These are phyloP conservation scores for Drosophila kohkoa DNA, from an alignment of 1,140 invertebrate species.

Conservation along the genomic window DNA sequence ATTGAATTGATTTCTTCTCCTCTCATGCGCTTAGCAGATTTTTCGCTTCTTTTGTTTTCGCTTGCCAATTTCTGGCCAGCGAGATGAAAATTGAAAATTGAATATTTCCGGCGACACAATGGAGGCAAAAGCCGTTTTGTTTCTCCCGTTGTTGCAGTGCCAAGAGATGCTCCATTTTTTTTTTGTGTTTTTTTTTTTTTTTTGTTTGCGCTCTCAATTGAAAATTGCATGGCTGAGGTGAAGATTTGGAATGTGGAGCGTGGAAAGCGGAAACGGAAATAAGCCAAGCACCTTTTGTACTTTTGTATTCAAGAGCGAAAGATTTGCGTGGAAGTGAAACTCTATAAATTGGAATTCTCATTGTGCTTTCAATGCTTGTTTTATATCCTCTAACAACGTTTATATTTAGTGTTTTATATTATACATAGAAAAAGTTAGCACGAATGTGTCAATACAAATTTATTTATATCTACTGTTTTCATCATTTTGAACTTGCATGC, in stretches of 20 bases:
- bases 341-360: neutral
- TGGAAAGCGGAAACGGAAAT: slow-evolving; percentile 71
- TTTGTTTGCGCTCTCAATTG: slow-evolving; percentile 26
- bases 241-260: slow-evolving; percentile 31
- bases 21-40: slow-evolving; percentile 58
- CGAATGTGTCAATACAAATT: too few relatives aligned
- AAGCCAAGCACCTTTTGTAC: slow-evolving; percentile 68
- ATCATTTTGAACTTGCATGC: too few relatives aligned
- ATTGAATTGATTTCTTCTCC: slow-evolving; percentile 70
- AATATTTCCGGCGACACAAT: slow-evolving; percentile 81
- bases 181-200: slow-evolving; percentile 6
- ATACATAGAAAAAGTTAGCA: too few relatives aligned
- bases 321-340: slow-evolving; percentile 6
- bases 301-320: slow-evolving; percentile 34
- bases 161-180: slow-evolving; percentile 28
- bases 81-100: slow-evolving; percentile 80
- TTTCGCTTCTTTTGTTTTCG: slow-evolving; percentile 64
- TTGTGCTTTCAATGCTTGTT: neutral
- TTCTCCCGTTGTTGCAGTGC: neutral
- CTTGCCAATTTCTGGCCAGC: slow-evolving; percentile 72
- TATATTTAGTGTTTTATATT: too few relatives aligned
- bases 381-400: too few relatives aligned
- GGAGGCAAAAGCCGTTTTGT: slow-evolving; percentile 47
- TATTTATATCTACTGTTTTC: too few relatives aligned
- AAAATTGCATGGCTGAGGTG: slow-evolving; percentile 57